phyloP scores from a whole-genome alignment of 2,888 invertebrate species.

The Acutogordius australiensis region DNA sequence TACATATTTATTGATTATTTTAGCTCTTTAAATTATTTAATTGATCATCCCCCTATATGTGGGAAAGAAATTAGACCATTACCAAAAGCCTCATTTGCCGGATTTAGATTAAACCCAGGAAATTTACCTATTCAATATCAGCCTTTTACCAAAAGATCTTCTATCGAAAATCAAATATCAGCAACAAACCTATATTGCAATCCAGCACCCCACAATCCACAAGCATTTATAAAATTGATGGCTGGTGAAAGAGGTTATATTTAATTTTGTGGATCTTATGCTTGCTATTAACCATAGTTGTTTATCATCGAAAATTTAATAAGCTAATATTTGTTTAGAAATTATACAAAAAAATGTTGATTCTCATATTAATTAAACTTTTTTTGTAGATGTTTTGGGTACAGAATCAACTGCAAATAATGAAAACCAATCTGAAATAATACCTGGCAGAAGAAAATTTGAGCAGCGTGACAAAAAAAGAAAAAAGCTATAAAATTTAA shows the following conservation, averaged over 20 bases:
- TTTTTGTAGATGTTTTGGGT: too few species aligned
- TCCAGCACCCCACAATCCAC: not conserved
- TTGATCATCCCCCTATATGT: conserved; percentile 9
- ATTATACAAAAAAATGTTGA: too few species aligned
- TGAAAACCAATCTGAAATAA: too few species aligned
- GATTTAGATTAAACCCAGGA: conserved; percentile 1
- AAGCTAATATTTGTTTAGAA: too few species aligned
- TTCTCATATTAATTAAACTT: too few species aligned
- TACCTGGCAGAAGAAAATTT: too few species aligned
- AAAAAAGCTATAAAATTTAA: too few species aligned
- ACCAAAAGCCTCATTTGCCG: not conserved
- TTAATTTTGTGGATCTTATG: too few species aligned
- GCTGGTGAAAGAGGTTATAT: not conserved
- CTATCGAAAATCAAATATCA: not conserved
- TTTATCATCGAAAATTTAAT: too few species aligned
- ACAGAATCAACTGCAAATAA: too few species aligned
- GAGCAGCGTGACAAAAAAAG: too few species aligned
- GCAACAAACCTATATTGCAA: not conserved
- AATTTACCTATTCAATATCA: not conserved
- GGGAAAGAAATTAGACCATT: conserved; percentile 2
- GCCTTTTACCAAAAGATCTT: not conserved
- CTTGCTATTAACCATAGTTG: too few species aligned
- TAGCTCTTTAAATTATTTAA: not conserved
- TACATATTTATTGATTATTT: not conserved
- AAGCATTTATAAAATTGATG: not conserved